Conservation (phyloP, 2,888 invertebrate species). For the Plagodis dolabraria region DNA sequence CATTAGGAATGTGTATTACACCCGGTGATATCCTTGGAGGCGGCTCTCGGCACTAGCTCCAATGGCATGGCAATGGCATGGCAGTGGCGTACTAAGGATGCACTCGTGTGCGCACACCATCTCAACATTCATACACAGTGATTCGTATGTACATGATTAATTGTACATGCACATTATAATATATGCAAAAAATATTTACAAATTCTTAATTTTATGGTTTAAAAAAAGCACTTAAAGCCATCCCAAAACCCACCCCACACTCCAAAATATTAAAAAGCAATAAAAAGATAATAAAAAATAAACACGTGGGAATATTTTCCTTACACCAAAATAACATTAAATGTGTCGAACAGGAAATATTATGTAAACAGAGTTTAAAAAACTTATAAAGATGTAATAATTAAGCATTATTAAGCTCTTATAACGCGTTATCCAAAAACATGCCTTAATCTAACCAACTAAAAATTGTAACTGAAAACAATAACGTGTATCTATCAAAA, state of each 20-base stretch:
- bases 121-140: constrained; percentile 71
- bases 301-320: background rate
- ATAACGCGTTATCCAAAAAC: constrained; percentile 22
- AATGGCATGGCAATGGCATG: constrained; percentile 41
- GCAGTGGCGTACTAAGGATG: constrained; percentile 72
- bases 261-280: constrained; percentile 43
- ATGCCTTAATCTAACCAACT: constrained; percentile 24
- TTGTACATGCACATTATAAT: constrained; percentile 61
- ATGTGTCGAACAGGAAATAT: background rate
- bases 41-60: constrained; percentile 26
- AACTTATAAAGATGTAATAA: constrained; percentile 16
- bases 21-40: constrained; percentile 10
- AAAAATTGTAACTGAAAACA: constrained; percentile 24
- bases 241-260: constrained; percentile 59
- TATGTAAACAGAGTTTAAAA: constrained; percentile 14
- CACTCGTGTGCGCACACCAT: constrained; percentile 76
- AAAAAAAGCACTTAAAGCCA: constrained; percentile 76
- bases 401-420: constrained; percentile 20
- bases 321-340: constrained; percentile 5
- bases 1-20: constrained; percentile 41
- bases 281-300: constrained; percentile 37
- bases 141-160: constrained; percentile 57
- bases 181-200: constrained; percentile 82
- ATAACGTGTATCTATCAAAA: constrained; percentile 56
- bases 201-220: constrained; percentile 61